Conservation (phyloP, 2,888 invertebrate genomes). For the Acleris emargana region DNA sequence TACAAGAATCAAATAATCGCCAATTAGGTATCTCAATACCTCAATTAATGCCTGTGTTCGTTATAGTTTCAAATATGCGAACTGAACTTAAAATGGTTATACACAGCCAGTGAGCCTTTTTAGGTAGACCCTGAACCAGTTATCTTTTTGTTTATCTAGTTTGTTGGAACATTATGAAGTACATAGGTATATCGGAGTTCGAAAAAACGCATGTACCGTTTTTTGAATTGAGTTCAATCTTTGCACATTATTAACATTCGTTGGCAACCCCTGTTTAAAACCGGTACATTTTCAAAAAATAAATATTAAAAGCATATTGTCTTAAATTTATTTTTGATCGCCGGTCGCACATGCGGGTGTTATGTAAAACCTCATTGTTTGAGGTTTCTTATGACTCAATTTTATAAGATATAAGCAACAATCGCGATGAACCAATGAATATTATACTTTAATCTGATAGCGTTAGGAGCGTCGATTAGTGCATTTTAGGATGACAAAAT, state of each 20-base stretch:
- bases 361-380: constrained; percentile 65
- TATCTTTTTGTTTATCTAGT: constrained; percentile 1
- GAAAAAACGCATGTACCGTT: too few species aligned
- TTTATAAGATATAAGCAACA: not conserved
- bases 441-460: constrained; percentile 10
- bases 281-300: not conserved
- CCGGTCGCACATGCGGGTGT: constrained; percentile 63
- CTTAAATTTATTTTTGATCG: not conserved
- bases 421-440: constrained; percentile 5
- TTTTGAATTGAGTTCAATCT: too few species aligned
- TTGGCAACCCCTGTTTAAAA: not conserved
- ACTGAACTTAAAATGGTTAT: not conserved
- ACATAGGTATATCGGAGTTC: not conserved
- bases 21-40: not conserved
- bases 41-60: not conserved
- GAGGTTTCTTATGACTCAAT: constrained; percentile 63
- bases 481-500: constrained; percentile 14
- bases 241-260: not conserved
- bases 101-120: not conserved
- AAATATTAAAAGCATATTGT: not conserved
- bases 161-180: not conserved
- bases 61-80: not conserved
- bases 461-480: constrained; percentile 1
- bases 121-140: constrained; percentile 1
- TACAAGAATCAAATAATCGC: too few species aligned